A percentile compares a stretch with the other conserved stretches of the same genome.
phyloP scores from a whole-genome alignment of 1,140 invertebrate genomes.

The Platorchestia sp. region DNA sequence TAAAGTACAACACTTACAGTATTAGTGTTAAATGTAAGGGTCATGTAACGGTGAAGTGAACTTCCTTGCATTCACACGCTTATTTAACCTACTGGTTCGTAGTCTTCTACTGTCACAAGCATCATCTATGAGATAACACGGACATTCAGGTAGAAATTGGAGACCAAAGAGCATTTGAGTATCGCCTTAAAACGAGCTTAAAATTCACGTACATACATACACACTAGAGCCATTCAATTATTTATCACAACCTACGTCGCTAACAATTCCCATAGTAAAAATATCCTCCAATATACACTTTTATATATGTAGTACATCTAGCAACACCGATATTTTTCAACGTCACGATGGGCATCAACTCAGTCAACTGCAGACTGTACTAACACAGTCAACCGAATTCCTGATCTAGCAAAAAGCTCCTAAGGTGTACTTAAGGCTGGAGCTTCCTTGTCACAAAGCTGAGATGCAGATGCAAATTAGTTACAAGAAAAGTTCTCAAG shows the following conservation, averaged over 20 bases:
- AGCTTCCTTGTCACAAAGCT: neutral
- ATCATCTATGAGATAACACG: too few relatives aligned
- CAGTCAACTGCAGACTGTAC: neutral
- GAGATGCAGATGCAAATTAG: neutral
- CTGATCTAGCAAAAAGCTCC: too few relatives aligned
- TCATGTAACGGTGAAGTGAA: too few relatives aligned
- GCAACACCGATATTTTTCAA: neutral
- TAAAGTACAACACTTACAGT: too few relatives aligned
- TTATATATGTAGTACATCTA: neutral
- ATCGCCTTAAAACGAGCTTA: neutral
- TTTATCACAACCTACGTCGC: neutral
- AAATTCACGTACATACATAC: neutral
- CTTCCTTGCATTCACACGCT: too few relatives aligned
- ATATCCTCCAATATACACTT: neutral
- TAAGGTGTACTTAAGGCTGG: neutral
- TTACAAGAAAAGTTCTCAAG: neutral
- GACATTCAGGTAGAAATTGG: too few relatives aligned
- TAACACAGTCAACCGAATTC: neutral
- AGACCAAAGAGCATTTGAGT: too few relatives aligned
- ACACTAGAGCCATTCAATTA: neutral
- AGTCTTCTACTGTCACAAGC: too few relatives aligned
- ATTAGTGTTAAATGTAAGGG: too few relatives aligned
- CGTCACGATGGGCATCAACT: neutral
- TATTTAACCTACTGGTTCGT: too few relatives aligned
- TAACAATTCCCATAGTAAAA: conserved; percentile 13